Conservation (phyloP, 2,113 vertebrate species). For the Larimichthys crocea region DNA sequence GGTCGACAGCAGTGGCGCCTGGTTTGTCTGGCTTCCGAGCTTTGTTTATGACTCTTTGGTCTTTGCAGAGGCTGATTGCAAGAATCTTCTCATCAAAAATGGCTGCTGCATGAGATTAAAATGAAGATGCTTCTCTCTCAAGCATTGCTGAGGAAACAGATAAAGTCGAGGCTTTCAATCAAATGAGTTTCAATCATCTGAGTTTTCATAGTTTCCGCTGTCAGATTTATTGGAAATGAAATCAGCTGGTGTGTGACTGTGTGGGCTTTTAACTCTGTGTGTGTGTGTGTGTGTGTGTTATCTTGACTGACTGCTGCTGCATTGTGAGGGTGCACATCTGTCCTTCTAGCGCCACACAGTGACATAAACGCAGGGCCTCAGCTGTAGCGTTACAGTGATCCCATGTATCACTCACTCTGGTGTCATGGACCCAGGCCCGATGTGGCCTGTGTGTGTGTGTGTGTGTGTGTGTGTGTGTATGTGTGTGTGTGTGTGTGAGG, state of each 20-base stretch:
- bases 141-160: conserved; percentile 16
- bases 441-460: conserved; percentile 19
- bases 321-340: conserved; percentile 32
- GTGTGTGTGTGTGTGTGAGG: conserved; percentile 18
- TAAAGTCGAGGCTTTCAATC: conserved; percentile 24
- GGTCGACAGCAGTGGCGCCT: background rate
- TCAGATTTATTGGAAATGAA: conserved; percentile 37
- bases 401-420: conserved; percentile 49
- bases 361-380: conserved; percentile 47
- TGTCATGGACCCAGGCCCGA: conserved; percentile 14
- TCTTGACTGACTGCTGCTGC: conserved; percentile 27
- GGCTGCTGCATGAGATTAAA: conserved; percentile 28
- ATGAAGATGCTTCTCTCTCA: conserved; percentile 10
- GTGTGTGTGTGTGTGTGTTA: background rate
- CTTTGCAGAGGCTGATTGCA: conserved; percentile 35
- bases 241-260: background rate
- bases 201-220: conserved; percentile 27
- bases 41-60: conserved; percentile 38
- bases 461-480: conserved; percentile 15
- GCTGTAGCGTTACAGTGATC: conserved; percentile 43
- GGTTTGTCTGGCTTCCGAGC: conserved; percentile 17
- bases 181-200: conserved; percentile 36
- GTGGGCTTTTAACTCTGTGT: conserved; percentile 4
- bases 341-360: conserved; percentile 29
- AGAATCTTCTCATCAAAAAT: conserved; percentile 39